Evolutionary conservation across 2,888 invertebrate genomes (phyloP), one percentile per base, ranked within the genome.

Genomic region (Tanytarsus gracilentus): DNA sequence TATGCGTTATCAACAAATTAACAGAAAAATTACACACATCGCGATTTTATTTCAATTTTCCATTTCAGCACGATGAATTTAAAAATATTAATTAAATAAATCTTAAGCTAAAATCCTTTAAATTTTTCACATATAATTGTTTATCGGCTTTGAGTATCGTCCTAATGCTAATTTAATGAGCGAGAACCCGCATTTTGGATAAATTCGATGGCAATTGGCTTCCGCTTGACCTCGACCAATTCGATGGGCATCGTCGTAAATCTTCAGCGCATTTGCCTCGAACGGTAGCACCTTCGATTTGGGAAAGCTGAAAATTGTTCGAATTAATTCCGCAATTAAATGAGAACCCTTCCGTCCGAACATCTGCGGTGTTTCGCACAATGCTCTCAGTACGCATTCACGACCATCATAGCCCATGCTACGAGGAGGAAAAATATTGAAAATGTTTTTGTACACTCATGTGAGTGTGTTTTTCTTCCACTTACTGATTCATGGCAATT

Each of bases 361-460:
- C 11, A 79, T 76, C 63, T 82, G 81, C 0, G 82, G 80, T 2
- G 85, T 81, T 68, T 88, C 88, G 69, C 88, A 88, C 0, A 88
- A 72, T 0, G 86, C 82, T 61, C 84, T 80, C 44, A 84, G 73
- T 39, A 88, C 77, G 67, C 88, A 88, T 6, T 80, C 76, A 52
- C 83, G 75, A 0, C 88, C 88, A 66, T 82, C 78, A 67, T 84
- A 85, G 0, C 87, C 88, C 82, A 87, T 85, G 63, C 88, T 88
- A 72, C 5, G 77, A 77, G 64, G 51, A 51, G 61, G 52, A 21
- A 51, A 6, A 36, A 16, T 11, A 27, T 29, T 16, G 5, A 29
- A 29, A 29, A 29, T 7, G 29, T 29, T 29, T 29, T 29, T 29
- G 9, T 29, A 9, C 29, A 9, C 29, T 7, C 9, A 7, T 29